Percentiles rank a stretch among this genome's conserved stretches.
Conservation (phyloP, 2,113 vertebrate species). For the Vulpes vulpes region DNA sequence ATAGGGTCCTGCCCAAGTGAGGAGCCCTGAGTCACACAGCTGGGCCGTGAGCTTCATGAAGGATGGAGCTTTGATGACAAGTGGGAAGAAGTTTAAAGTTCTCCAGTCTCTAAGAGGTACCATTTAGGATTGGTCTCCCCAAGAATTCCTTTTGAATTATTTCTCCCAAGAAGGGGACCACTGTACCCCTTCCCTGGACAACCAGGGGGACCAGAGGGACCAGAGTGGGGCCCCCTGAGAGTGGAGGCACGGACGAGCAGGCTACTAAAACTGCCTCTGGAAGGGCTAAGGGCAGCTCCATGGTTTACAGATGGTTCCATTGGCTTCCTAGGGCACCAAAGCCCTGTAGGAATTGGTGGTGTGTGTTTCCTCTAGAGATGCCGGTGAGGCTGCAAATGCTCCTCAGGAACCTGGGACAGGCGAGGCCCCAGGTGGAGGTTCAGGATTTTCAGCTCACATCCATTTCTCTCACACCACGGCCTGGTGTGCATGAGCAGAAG, state of each 20-base stretch:
- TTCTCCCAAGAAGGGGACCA: not conserved
- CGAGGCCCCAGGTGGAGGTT: not conserved
- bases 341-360: not conserved
- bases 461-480: not conserved
- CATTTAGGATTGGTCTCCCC: not conserved
- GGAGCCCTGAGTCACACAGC: not conserved
- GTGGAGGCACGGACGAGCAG: not conserved
- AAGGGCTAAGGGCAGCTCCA: not conserved
- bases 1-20: not conserved
- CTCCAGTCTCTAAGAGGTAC: not conserved
- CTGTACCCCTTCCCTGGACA: not conserved
- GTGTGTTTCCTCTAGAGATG: not conserved
- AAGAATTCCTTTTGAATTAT: not conserved
- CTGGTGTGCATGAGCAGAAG: not conserved
- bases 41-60: not conserved
- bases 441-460: not conserved
- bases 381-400: not conserved
- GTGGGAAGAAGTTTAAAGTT: not conserved
- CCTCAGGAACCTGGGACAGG: not conserved
- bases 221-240: not conserved
- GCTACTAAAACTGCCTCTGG: not conserved
- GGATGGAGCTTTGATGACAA: not conserved
- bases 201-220: not conserved
- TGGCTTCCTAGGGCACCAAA: not conserved
- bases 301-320: not conserved